phyloP scores from a whole-genome alignment of 2,888 invertebrate genomes.

The Aproaerema taeniolella region DNA sequence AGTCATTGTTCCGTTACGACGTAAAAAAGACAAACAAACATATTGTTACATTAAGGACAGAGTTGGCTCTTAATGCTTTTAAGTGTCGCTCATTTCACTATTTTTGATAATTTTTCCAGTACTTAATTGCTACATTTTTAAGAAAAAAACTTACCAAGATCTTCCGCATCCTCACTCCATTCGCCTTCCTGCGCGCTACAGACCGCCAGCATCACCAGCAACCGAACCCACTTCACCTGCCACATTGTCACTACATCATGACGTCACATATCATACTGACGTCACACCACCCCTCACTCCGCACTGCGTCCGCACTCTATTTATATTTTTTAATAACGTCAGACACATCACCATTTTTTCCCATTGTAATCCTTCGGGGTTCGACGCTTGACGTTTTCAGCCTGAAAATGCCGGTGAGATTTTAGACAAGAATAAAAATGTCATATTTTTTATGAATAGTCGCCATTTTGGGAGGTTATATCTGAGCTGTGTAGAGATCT shows the following conservation, averaged over 20 bases:
- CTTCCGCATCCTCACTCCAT: slow-evolving; percentile 72
- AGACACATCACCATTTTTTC: slow-evolving; percentile 17
- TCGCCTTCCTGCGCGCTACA: slow-evolving; percentile 71
- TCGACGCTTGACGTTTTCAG: slow-evolving; percentile 11
- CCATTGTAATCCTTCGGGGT: slow-evolving; percentile 13
- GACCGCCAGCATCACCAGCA: slow-evolving; percentile 61
- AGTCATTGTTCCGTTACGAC: too few species aligned
- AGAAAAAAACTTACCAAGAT: slow-evolving; percentile 47
- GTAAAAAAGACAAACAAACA: too few species aligned
- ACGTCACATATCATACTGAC: slow-evolving; percentile 19
- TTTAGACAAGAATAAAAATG: slow-evolving; percentile 4
- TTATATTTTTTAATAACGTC: slow-evolving; percentile 17
- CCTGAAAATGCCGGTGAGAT: slow-evolving; percentile 10
- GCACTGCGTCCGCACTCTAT: slow-evolving; percentile 1
- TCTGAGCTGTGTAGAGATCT: too few species aligned
- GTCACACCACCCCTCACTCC: too few species aligned
- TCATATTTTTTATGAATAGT: slow-evolving; percentile 4
- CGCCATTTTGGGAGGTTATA: background rate
- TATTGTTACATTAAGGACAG: too few species aligned
- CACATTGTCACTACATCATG: slow-evolving; percentile 55
- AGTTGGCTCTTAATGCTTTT: too few species aligned
- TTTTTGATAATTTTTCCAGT: background rate
- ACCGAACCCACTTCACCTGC: slow-evolving; percentile 59
- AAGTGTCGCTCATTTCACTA: too few species aligned
- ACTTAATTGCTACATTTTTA: background rate